Evolutionary conservation across 2,113 vertebrate genomes (phyloP).

Genomic region (Cygnus atratus): DNA sequence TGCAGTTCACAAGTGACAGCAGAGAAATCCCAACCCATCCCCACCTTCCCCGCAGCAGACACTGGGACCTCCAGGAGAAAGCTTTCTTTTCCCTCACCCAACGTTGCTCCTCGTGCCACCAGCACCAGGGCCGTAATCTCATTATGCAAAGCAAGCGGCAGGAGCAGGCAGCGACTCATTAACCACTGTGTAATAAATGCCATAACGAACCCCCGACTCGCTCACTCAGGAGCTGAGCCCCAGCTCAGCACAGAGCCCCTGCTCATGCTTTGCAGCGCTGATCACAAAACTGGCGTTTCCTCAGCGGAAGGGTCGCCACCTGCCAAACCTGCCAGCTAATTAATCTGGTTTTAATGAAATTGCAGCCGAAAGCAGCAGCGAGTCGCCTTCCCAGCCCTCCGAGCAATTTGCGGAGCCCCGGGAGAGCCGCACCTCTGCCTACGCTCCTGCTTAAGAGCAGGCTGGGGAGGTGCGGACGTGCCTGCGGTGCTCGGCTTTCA

Average conservation of each 20-base stretch:
- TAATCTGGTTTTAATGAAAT: conserved; percentile 35
- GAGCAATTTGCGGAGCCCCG: too few species aligned
- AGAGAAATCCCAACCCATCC: not conserved
- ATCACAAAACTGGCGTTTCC: not conserved
- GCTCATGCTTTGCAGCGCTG: not conserved
- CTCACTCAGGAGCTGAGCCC: not conserved
- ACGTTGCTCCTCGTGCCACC: not conserved
- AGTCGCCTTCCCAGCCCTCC: too few species aligned
- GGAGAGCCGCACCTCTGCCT: not conserved
- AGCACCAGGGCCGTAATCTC: not conserved
- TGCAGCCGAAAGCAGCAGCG: not conserved
- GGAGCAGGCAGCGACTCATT: not conserved
- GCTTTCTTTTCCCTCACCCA: not conserved
- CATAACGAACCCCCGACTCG: not conserved
- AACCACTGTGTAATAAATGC: not conserved
- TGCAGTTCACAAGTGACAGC: not conserved
- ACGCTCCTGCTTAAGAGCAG: not conserved
- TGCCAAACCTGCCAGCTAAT: not conserved
- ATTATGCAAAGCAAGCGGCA: not conserved
- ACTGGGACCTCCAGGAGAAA: not conserved
- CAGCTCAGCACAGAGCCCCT: not conserved
- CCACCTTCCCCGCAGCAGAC: fast-evolving
- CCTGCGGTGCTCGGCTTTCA: not conserved
- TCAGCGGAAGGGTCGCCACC: not conserved
- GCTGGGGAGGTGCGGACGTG: too few species aligned